phyloP scores from a whole-genome alignment of 2,797 vertebrate species.

The Tenualosa ilisha region DNA sequence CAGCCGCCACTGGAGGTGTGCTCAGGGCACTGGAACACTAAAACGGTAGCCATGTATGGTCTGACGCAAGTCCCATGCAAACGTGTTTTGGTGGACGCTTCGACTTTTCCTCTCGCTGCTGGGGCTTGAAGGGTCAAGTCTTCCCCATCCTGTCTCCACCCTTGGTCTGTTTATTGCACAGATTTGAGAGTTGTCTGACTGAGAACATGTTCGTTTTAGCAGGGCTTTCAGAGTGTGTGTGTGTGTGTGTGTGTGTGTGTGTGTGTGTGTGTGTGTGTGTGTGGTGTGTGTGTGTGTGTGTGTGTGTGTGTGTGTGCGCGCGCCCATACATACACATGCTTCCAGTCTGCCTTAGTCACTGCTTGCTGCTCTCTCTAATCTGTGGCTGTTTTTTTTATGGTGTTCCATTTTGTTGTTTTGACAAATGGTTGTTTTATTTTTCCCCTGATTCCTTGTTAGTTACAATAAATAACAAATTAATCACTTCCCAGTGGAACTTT shows the following conservation, averaged over 20 bases:
- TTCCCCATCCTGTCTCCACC: slow-evolving; percentile 8
- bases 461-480: not conserved
- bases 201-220: not conserved
- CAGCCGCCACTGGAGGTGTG: not conserved
- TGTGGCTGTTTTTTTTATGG: not conserved
- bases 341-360: not conserved
- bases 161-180: not conserved
- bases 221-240: not conserved
- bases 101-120: not conserved
- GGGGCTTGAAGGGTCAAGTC: not conserved
- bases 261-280: not conserved
- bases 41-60: slow-evolving; percentile 56
- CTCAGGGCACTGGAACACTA: slow-evolving; percentile 44
- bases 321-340: not conserved
- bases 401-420: no score
- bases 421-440: not conserved
- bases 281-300: not conserved
- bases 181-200: not conserved
- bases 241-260: not conserved
- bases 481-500: not conserved
- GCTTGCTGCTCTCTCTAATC: not conserved
- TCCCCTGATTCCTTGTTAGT: not conserved
- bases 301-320: no score
- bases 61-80: slow-evolving; percentile 15
- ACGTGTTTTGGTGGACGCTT: slow-evolving; percentile 13